Evolutionary conservation across 2,888 invertebrate species (phyloP).

Genomic region (Acronicta alni): DNA sequence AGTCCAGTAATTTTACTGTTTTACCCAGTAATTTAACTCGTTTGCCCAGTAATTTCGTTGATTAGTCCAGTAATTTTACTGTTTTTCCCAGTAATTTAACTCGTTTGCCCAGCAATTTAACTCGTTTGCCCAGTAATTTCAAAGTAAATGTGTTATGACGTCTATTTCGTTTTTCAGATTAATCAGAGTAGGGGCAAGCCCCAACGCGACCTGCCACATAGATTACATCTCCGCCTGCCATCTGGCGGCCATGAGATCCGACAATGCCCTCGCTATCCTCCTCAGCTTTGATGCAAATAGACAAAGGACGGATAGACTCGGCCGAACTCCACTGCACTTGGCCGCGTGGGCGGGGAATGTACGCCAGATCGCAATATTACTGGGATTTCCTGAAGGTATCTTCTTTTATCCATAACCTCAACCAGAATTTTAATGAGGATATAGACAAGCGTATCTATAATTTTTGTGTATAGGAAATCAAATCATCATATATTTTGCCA

Average conservation of each 20-base stretch:
- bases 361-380: conserved; percentile 62
- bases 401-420: neutral
- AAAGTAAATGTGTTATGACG: too few species aligned
- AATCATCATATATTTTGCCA: too few species aligned
- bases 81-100: too few species aligned
- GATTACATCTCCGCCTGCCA: conserved; percentile 65
- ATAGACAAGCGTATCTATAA: too few species aligned
- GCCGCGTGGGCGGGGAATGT: conserved; percentile 73
- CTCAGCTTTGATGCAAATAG: conserved; percentile 66
- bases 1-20: too few species aligned
- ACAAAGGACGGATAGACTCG: conserved; percentile 66
- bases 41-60: too few species aligned
- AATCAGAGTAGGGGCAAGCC: conserved; percentile 59
- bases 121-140: too few species aligned
- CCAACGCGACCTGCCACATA: conserved; percentile 59
- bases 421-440: too few species aligned
- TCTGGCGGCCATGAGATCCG: conserved; percentile 69
- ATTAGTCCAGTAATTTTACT: too few species aligned
- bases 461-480: too few species aligned
- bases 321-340: conserved; percentile 77
- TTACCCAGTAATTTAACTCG: too few species aligned
- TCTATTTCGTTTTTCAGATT: conserved; percentile 48
- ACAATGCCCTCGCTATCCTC: conserved; percentile 67
- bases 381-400: conserved; percentile 63
- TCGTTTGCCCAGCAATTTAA: too few species aligned